A percentile compares a stretch with the other conserved stretches of the same genome.
Evolutionary conservation across 2,888 invertebrate genomes (phyloP).

Genomic region (Eupithecia subfuscata): DNA sequence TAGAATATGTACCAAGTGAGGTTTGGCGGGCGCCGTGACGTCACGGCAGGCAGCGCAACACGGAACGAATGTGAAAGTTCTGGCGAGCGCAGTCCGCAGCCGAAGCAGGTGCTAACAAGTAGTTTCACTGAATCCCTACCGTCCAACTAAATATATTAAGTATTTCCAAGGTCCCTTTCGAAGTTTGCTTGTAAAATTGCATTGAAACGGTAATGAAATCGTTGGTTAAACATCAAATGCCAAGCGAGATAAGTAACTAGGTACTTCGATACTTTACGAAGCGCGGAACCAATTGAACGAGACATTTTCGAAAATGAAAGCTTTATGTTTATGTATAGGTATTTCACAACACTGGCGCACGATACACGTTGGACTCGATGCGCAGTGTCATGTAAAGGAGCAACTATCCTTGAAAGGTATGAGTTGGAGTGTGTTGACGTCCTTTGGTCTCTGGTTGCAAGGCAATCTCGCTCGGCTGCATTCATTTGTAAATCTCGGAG

Average conservation of each 20-base stretch:
- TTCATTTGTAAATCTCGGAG: slow-evolving; percentile 66
- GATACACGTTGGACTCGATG: slow-evolving; percentile 58
- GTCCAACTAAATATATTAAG: slow-evolving; percentile 28
- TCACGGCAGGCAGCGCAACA: slow-evolving; percentile 73
- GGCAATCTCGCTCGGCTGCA: slow-evolving; percentile 68
- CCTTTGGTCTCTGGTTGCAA: slow-evolving; percentile 70
- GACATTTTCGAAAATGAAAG: slow-evolving; percentile 25
- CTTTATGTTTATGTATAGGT: slow-evolving; percentile 30
- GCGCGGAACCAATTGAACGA: slow-evolving; percentile 47
- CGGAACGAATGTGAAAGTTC: slow-evolving; percentile 82
- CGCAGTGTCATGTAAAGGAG: slow-evolving; percentile 55
- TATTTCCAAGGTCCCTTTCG: slow-evolving; percentile 40
- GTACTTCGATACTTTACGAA: slow-evolving; percentile 24
- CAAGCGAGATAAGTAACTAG: slow-evolving; percentile 3
- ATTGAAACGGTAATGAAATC: slow-evolving; percentile 45
- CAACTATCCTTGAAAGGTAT: slow-evolving; percentile 74
- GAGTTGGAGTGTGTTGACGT: slow-evolving; percentile 63
- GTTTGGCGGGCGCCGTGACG: slow-evolving; percentile 57
- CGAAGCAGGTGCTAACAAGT: slow-evolving; percentile 72
- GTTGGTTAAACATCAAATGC: slow-evolving; percentile 32
- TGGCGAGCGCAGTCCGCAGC: slow-evolving; percentile 64
- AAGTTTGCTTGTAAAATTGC: slow-evolving; percentile 46
- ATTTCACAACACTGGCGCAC: slow-evolving; percentile 59
- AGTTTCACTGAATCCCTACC: slow-evolving; percentile 52
- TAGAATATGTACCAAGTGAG: slow-evolving; percentile 25